These are phyloP conservation scores for Agrochola macilenta DNA, from an alignment of 2,888 invertebrate species.

Conservation along the genomic window DNA sequence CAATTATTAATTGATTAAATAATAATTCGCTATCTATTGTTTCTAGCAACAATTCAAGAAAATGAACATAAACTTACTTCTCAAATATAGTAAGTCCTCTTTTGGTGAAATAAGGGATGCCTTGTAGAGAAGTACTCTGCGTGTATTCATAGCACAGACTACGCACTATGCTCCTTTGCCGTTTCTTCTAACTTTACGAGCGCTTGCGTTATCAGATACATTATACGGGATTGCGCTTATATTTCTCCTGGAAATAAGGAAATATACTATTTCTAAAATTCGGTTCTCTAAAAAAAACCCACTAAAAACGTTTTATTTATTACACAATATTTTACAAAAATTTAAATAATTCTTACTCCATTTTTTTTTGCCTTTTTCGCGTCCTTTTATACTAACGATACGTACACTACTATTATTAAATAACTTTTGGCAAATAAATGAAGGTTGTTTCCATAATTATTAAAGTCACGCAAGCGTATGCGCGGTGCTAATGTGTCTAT, in stretches of 20 bases:
- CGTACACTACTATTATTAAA: background rate
- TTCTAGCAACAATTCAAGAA: background rate
- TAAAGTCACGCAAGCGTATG: background rate
- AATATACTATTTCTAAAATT: background rate
- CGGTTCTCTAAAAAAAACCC: background rate
- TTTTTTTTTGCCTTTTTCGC: background rate
- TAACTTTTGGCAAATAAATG: background rate
- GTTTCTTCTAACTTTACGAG: conserved; percentile 20
- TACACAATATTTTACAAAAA: no score
- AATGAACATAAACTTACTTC: background rate
- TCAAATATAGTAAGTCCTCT: conserved; percentile 24
- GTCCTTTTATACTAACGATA: background rate
- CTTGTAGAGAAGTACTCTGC: conserved; percentile 30
- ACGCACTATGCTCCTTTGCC: conserved; percentile 10
- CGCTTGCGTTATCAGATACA: background rate
- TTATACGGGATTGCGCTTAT: background rate
- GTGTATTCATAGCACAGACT: conserved; percentile 18
- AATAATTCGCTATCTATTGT: background rate
- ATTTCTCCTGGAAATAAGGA: background rate
- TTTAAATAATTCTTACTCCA: conserved; percentile 5
- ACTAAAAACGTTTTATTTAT: no score
- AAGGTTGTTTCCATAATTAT: conserved; percentile 16
- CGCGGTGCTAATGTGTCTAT: no score
- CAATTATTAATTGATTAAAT: background rate
- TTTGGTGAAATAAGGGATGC: conserved; percentile 28